Base-by-base conservation (phyloP, 2,888 invertebrate genomes). In the Chalcis sispes region DNA sequence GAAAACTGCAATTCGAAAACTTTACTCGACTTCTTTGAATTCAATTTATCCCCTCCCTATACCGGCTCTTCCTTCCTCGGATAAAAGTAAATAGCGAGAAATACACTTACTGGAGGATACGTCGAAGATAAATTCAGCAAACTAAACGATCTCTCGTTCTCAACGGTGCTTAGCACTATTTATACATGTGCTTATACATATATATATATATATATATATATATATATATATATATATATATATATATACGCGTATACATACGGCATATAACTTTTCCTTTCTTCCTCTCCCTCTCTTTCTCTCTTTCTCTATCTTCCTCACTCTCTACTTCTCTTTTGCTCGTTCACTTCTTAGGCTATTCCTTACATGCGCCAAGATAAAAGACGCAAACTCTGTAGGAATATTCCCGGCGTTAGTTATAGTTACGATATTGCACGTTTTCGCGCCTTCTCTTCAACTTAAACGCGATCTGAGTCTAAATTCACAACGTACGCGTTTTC, bases 111-210 rank as follows among this genome's bases (percentile, higher is more conserved):
- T 10, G 1, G 29, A 59, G 50, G 50, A 69, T 48, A 36, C 59
- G 48, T 29, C 48, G 32, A 48, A 61, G 50, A 70, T 70, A 61
- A 59, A 70, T 70, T 69, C 42, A 69, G 69, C 48, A 48, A 42
- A 50, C 46, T 70, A 70, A 70, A 70, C 48, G 50, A 50, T 48
- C 61, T 50, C 70, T 70, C 61, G 18, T 70, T 70, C 50, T 70
- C 70, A 8, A 36, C 59, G 58, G 70, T 70, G 18, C 59, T 70
- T 70, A 70, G 59, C n/a, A n/a, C n/a, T n/a, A n/a, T n/a, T n/a
- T n/a, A n/a, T n/a, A n/a, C n/a, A n/a, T n/a, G n/a, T 15, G 48
- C 2, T 20, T n/a, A n/a, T n/a, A n/a, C n/a, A n/a, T n/a, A n/a
- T n/a, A n/a, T n/a, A n/a, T n/a, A n/a, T n/a, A n/a, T n/a, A n/a